Base-by-base conservation (phyloP, 2,888 invertebrate species). In the Rotaria socialis region DNA sequence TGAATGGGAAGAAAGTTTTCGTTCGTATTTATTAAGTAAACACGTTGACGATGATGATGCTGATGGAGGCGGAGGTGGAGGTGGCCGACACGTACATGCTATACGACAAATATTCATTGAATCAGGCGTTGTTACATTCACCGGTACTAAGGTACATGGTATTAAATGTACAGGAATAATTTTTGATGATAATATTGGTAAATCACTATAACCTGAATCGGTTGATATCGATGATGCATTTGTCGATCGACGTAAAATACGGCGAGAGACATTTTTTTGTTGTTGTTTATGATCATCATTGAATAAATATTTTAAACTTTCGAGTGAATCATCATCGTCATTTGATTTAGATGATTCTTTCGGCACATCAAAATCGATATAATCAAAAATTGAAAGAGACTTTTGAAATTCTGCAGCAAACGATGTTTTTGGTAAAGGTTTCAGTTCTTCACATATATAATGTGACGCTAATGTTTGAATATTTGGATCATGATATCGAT, bases 181-280 rank as follows among this genome's bases (percentile, higher is more conserved):
- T 80, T 80, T 80, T 24, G 47, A 10, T 24, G 80, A n/a, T 47
- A 22, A 14, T 2, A 47, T 35, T 22, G 80, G 80, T 80, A 47
- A 24, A 80, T 80, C 80, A n/a, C 47, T n/a, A 47, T 47, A 80
- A 80, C 80, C 80, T n/a, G 80, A 80, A 80, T 80, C 80, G 2
- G 47, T 80, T 80, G 80, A 80, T 11, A 80, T 80, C 14, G 80
- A 80, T 47, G 80, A 80, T n/a, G 35, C 47, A 80, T 80, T 80
- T 2, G 80, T 80, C 47, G 80, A 41, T 5, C 80, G 80, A 80
- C 80, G 80, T 80, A n/a, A n/a, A 19, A 43, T 22, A 80, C 80
- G 80, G 11, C 80, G 43, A 47, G 80, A 47, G 14, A 47, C 2
- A 43, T 47, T 11, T 80, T 7, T 14, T 47, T 14, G 14, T 35